Base-by-base conservation (phyloP, 2,797 vertebrate species). In the Hafferia zeledoni region DNA sequence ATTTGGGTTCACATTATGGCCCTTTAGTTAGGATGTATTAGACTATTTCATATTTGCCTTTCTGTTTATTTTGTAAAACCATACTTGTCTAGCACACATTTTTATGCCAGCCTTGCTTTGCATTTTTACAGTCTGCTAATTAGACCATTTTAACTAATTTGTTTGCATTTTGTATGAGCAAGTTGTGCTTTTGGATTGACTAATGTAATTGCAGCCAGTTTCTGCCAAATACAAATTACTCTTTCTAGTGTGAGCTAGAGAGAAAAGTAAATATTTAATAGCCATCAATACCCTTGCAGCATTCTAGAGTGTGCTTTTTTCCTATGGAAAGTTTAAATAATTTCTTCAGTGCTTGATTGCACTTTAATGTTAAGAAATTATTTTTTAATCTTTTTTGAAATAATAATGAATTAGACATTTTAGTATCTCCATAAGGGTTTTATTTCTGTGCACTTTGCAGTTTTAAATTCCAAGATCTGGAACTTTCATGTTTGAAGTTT, bases 241-340 rank as follows among this genome's bases (percentile, higher is more conserved):
- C 98, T 97, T 98, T 98, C 97, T 98, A 97, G 97, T 97, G 97
- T 98, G 97, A 98, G 97, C 97, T 97, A 96, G 97, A 98, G 97
- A 97, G 98, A 98, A 98, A 98, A 98, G 98, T 98, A 98, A 98
- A 98, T 98, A 98, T 98, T 98, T 98, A 98, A 98, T 98, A 98
- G 97, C 98, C 98, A 98, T 98, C 98, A 98, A 98, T 98, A 98
- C 96, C 94, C 97, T 97, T 93, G 95, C 95, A 98, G 97, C 96
- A 97, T 98, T 97, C 97, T 97, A 96, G 95, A 95, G 92, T 94
- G 89, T 85, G 69, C 55, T 91, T 80, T 83, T 93, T 95, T 96
- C 96, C 91, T 90, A 94, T 95, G 93, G 95, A 98, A 98, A 98
- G 93, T 97, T 98, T 96, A 97, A 98, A 97, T 98, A 95, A 98